Evolutionary conservation across 2,888 invertebrate species (phyloP).

Genomic region (Diarsia dahlii): DNA sequence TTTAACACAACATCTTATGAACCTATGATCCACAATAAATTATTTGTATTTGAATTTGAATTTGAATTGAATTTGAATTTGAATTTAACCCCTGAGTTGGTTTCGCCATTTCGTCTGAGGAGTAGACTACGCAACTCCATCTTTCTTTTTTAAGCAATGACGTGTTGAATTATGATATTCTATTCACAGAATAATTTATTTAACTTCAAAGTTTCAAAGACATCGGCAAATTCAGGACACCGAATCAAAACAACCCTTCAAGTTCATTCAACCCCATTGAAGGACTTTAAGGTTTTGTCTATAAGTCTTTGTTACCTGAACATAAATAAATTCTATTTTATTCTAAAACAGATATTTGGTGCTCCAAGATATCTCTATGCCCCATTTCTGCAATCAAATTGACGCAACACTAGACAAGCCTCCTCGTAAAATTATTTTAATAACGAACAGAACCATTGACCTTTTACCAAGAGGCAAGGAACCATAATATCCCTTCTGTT

Average conservation of each 20-base stretch:
- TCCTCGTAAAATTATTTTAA: conserved; percentile 20
- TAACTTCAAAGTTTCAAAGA: not conserved
- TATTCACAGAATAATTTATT: not conserved
- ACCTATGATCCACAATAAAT: no score
- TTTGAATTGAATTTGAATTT: no score
- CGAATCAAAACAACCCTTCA: not conserved
- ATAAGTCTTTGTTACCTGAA: no score
- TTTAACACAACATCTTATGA: no score
- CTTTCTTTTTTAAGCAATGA: not conserved
- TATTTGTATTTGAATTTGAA: no score
- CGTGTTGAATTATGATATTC: not conserved
- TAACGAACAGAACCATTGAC: conserved; percentile 14
- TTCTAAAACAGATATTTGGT: not conserved
- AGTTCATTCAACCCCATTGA: no score
- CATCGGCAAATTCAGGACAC: not conserved
- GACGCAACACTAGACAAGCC: not conserved
- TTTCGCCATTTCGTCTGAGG: not conserved
- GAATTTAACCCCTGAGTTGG: no score
- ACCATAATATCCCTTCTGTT: conserved; percentile 60
- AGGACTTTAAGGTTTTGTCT: no score
- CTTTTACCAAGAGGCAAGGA: conserved; percentile 70
- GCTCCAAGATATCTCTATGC: not conserved
- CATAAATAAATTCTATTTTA: no score
- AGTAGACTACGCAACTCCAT: not conserved
- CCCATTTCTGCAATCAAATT: not conserved